Conservation (phyloP, 2,797 vertebrate species). For the Schizopygopsis pylzovi region DNA sequence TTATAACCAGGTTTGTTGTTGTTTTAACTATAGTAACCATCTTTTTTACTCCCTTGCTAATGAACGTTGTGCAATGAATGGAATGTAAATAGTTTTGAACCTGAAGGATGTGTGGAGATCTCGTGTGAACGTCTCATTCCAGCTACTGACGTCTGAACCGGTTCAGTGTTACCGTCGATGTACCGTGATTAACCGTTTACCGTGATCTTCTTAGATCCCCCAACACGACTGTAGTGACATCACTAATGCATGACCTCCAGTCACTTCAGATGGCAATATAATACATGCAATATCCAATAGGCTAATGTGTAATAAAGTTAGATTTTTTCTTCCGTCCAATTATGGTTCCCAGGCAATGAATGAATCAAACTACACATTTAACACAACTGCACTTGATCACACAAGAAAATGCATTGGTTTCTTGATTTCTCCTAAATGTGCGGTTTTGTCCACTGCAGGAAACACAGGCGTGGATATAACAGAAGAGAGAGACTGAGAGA, state of each 20-base stretch:
- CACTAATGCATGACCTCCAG: background rate
- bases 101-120: background rate
- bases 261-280: background rate
- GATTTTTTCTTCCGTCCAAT: background rate
- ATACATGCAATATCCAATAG: background rate
- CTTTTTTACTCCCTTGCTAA: background rate
- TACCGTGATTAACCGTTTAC: background rate
- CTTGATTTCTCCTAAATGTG: constrained; percentile 56
- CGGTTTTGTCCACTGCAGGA: constrained; percentile 67
- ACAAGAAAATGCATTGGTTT: constrained; percentile 39
- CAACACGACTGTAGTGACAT: background rate
- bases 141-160: background rate
- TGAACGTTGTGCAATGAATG: background rate
- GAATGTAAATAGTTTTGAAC: background rate
- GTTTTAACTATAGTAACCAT: background rate
- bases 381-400: background rate
- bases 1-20: background rate
- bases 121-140: background rate
- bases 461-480: constrained; percentile 49
- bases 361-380: background rate
- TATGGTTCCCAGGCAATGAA: background rate
- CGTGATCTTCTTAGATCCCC: background rate
- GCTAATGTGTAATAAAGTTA: background rate
- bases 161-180: background rate
- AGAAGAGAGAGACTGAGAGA: constrained; percentile 71